These are phyloP conservation scores for Axea sp. DNA, from an alignment of 2,888 invertebrate genomes.

Conservation along the genomic window DNA sequence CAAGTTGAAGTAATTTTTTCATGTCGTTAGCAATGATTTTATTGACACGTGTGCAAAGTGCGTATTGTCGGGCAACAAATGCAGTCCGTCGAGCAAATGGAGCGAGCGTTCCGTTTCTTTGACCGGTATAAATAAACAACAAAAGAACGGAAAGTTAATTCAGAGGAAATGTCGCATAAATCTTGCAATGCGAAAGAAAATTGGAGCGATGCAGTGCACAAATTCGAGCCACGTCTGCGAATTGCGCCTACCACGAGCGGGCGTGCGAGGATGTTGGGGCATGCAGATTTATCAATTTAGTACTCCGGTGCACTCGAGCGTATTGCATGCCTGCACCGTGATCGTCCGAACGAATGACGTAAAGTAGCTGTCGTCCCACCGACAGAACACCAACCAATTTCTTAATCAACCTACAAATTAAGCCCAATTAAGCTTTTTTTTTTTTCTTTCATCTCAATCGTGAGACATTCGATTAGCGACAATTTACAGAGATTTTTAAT, in stretches of 20 bases:
- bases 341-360: slow-evolving; percentile 59
- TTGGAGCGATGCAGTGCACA: slow-evolving; percentile 44
- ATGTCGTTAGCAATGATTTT: no score
- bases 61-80: not conserved
- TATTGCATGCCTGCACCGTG: slow-evolving; percentile 66
- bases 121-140: slow-evolving; percentile 25
- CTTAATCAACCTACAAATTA: slow-evolving; percentile 62
- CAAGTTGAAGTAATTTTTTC: no score
- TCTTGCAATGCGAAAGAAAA: slow-evolving; percentile 35
- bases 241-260: slow-evolving; percentile 30
- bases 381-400: slow-evolving; percentile 57
- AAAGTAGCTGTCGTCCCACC: slow-evolving; percentile 49
- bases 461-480: slow-evolving; percentile 19
- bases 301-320: slow-evolving; percentile 67
- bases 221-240: slow-evolving; percentile 43
- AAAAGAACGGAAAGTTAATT: slow-evolving; percentile 36
- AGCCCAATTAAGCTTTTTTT: slow-evolving; percentile 49
- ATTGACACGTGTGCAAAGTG: not conserved
- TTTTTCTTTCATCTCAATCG: slow-evolving; percentile 20
- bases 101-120: no score
- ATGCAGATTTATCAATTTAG: slow-evolving; percentile 78
- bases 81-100: slow-evolving; percentile 4
- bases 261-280: slow-evolving; percentile 68
- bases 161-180: slow-evolving; percentile 45
- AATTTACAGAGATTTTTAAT: slow-evolving; percentile 10